Evolutionary conservation across 2,888 invertebrate genomes (phyloP).

Genomic region (Lissocephala sabroskyi): DNA sequence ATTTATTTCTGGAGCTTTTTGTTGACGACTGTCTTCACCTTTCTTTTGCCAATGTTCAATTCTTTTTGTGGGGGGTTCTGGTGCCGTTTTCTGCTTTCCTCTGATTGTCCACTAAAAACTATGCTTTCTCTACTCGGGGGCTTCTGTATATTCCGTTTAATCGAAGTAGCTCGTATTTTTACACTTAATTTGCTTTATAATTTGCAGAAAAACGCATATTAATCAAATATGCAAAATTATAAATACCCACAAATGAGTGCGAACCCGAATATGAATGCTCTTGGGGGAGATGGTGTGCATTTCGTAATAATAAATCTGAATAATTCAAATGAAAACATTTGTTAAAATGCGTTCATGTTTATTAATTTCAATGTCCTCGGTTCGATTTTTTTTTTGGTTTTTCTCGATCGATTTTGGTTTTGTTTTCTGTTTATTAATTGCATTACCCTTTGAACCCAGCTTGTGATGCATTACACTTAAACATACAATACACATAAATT

Average conservation of each 20-base stretch:
- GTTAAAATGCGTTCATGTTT: neutral
- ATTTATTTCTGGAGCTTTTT: conserved; percentile 6
- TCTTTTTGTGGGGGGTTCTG: neutral
- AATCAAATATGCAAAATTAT: conserved; percentile 36
- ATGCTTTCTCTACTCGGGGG: conserved; percentile 40
- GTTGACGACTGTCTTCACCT: conserved; percentile 4
- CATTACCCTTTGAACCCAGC: conserved; percentile 49
- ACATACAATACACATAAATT: conserved; percentile 11
- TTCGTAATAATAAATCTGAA: neutral
- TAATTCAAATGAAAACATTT: neutral
- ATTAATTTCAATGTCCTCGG: conserved; percentile 3
- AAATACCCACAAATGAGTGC: neutral
- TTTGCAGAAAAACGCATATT: conserved; percentile 35
- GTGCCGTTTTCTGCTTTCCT: conserved; percentile 7
- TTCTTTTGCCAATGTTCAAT: conserved; percentile 21
- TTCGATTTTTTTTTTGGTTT: conserved; percentile 12
- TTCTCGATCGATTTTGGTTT: conserved; percentile 1
- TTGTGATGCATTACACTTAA: neutral
- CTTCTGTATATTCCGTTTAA: conserved; percentile 17
- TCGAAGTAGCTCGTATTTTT: conserved; percentile 10
- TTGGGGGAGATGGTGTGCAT: too few species aligned
- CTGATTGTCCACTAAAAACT: conserved; percentile 63
- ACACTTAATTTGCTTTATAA: conserved; percentile 17
- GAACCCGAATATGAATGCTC: neutral
- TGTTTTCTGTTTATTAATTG: conserved; percentile 15